Evolutionary conservation across 2,113 vertebrate genomes (phyloP).

Genomic region (Catharus minimus): DNA sequence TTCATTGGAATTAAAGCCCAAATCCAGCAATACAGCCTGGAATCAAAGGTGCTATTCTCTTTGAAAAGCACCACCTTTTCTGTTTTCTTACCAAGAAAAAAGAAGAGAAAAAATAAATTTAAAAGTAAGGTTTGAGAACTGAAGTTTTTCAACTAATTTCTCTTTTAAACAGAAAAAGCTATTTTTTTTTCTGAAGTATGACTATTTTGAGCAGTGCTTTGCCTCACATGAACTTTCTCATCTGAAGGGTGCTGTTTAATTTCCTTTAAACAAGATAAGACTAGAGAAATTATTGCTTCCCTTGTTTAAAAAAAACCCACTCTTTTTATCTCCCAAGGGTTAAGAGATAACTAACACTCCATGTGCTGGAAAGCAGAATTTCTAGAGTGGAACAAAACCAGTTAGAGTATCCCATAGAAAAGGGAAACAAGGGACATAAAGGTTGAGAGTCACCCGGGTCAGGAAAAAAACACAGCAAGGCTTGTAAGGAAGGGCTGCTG

Average conservation of each 20-base stretch:
- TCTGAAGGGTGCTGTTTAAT: slow-evolving; percentile 4
- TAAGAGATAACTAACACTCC: slow-evolving; percentile 9
- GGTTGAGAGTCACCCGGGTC: slow-evolving; percentile 21
- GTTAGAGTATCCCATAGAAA: background rate
- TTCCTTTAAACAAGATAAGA: slow-evolving; percentile 8
- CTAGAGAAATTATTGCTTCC: slow-evolving; percentile 8
- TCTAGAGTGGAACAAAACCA: background rate
- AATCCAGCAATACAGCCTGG: background rate
- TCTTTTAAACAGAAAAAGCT: background rate
- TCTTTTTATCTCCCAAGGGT: slow-evolving; percentile 1
- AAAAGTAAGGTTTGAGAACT: background rate
- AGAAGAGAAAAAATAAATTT: background rate
- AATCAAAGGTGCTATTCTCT: background rate
- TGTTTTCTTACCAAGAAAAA: background rate
- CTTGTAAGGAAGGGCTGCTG: background rate
- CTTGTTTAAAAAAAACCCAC: background rate
- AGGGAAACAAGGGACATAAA: slow-evolving; percentile 16
- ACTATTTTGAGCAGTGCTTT: background rate
- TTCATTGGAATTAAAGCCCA: background rate
- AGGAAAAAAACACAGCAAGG: slow-evolving; percentile 38
- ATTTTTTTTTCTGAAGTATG: background rate
- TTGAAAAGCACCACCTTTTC: background rate
- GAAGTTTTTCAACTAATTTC: background rate
- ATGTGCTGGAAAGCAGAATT: slow-evolving; percentile 12
- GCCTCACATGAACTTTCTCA: background rate